These are phyloP conservation scores for Cynodonichthys magdalenae DNA, from an alignment of 2,797 vertebrate species.

Conservation along the genomic window DNA sequence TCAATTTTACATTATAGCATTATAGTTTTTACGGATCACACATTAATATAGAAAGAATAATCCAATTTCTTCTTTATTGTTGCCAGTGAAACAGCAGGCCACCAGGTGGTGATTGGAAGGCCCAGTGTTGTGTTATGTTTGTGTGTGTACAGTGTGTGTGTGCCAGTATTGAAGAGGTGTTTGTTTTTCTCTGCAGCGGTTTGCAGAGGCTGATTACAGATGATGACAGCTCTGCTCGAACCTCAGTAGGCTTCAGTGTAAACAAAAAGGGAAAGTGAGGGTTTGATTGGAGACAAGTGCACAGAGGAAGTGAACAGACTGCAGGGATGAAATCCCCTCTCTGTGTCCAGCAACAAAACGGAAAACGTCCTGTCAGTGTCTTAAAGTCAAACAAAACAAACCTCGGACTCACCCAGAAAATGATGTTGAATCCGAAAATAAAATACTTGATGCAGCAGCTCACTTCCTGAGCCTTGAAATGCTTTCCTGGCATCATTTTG, in stretches of 20 bases:
- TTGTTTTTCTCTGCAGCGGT: conserved; percentile 6
- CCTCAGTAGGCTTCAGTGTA: not conserved
- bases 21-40: not conserved
- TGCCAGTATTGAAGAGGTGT: not conserved
- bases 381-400: conserved; percentile 26
- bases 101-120: conserved; percentile 11
- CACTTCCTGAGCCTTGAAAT: conserved; percentile 98
- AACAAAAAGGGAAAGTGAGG: conserved; percentile 25
- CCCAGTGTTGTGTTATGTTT: not conserved
- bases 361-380: not conserved
- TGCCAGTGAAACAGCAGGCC: conserved; percentile 1
- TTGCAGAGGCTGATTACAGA: not conserved
- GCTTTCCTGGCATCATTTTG: conserved; percentile 94
- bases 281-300: conserved; percentile 50
- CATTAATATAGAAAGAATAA: not conserved
- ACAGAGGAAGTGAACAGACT: not conserved
- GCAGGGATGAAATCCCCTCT: conserved; percentile 11
- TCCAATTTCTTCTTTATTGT: not conserved
- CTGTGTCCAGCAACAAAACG: not conserved
- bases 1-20: too few species aligned
- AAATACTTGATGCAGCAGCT: conserved; percentile 99
- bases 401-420: conserved; percentile 93
- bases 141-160: not conserved
- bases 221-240: conserved; percentile 7
- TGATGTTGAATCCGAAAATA: conserved; percentile 99